Conservation (phyloP, 2,888 invertebrate species). For the Noctua pronuba region DNA sequence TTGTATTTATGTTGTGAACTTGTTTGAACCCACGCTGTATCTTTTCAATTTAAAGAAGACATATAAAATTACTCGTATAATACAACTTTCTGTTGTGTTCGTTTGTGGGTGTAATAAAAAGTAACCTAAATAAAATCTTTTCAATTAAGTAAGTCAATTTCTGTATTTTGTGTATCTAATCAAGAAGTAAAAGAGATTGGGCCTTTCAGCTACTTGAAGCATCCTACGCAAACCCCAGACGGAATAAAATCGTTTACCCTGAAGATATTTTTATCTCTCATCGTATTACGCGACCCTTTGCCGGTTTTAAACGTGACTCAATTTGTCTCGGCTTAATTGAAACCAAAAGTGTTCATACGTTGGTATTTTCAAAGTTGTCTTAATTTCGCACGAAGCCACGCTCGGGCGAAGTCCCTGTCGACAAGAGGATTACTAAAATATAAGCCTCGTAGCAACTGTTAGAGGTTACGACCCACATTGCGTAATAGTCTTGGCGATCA, state of each 20-base stretch:
- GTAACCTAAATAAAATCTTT: conserved; percentile 10
- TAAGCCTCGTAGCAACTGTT: conserved; percentile 71
- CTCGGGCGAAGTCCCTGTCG: conserved; percentile 66
- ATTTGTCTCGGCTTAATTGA: conserved; percentile 66
- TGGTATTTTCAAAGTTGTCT: conserved; percentile 66
- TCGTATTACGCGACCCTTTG: conserved; percentile 56
- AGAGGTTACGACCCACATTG: conserved; percentile 67
- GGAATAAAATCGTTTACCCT: conserved; percentile 61
- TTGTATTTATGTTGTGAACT: conserved; percentile 33
- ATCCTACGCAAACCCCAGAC: conserved; percentile 29
- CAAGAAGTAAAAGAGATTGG: conserved; percentile 43
- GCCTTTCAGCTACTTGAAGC: conserved; percentile 38
- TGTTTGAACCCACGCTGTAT: background rate
- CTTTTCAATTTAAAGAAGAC: background rate
- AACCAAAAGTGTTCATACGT: conserved; percentile 64
- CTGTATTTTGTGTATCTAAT: conserved; percentile 29
- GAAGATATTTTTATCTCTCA: conserved; percentile 61
- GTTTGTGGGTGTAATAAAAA: background rate
- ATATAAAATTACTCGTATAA: background rate
- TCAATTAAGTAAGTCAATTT: background rate
- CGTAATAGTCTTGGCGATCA: conserved; percentile 71
- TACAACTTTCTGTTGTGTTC: background rate
- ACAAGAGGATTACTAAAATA: conserved; percentile 76
- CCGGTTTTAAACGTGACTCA: conserved; percentile 56
- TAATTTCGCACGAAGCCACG: conserved; percentile 59